Base-by-base conservation (phyloP, 2,888 invertebrate species). In the Hypercompe scribonia region DNA sequence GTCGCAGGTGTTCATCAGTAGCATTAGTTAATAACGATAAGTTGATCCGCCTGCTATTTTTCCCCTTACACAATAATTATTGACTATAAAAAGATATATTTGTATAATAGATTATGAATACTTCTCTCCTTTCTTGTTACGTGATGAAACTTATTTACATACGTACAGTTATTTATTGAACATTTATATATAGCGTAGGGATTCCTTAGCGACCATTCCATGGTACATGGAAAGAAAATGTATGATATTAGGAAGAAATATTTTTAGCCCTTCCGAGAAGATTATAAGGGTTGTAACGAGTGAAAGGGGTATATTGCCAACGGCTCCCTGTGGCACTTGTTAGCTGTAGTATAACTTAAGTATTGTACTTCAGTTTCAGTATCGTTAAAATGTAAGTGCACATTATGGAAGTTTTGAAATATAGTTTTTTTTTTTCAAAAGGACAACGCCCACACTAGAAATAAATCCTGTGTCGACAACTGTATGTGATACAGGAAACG, bases 261-360 rank as follows among this genome's bases (percentile, higher is more conserved):
- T 64, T 68, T 64, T 64, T 64, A 68, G 68, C 54, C 18, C 36
- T 73, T 69, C 42, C 54, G 58, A 42, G 65, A 36, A 36, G 13
- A 65, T 69, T 73, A 61, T 69, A 73, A 46, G 65, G 73, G 54
- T 68, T 58, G 42, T 36, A 39, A 58, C 58, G 65, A 65, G 58
- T 65, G 69, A 46, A 33, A 54, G 68, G 67, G 63, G 63, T 34
- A 39, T 46, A 28, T 65, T 34, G 58, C 8, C 39, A 73, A 69
- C 46, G 36, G 42, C 31, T 73, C 69, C 58, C 69, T 69, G 7
- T 58, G 65, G 65, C 42, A 33, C 72, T 73, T 73, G 65, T 54
- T 63, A 72, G 66, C 33, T 46, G 34, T 66, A 28, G 71, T 33
- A 61, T 34, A 72, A 66, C 66, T 71, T 67, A 67, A 61, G 28